These are phyloP conservation scores for Lasioglossum zephyrum DNA, from an alignment of 2,888 invertebrate genomes.

Conservation along the genomic window DNA sequence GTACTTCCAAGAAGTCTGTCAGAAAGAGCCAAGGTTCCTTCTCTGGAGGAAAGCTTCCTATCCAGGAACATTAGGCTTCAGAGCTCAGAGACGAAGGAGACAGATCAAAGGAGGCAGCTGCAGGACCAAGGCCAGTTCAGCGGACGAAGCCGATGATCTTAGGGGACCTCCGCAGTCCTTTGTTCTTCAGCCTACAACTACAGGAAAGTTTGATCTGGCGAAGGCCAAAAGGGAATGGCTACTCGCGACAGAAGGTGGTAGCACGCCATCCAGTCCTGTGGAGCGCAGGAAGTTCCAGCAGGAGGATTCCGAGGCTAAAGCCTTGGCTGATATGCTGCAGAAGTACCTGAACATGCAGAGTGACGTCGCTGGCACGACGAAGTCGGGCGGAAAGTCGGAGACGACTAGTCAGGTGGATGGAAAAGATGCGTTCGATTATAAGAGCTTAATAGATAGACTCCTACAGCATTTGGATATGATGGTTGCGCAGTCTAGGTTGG, in stretches of 20 bases:
- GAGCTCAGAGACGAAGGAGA: conserved; percentile 85
- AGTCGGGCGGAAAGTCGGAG: conserved; percentile 44
- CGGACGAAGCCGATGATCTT: conserved; percentile 87
- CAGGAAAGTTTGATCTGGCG: conserved; percentile 89
- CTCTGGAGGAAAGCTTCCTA: conserved; percentile 94
- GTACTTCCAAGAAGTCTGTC: conserved; percentile 93
- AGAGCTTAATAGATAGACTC: conserved; percentile 88
- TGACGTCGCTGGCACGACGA: conserved; percentile 80
- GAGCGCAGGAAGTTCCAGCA: conserved; percentile 68
- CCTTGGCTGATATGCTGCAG: conserved; percentile 88
- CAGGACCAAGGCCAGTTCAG: conserved; percentile 88
- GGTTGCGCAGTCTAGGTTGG: conserved; percentile 77
- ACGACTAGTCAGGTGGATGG: conserved; percentile 34
- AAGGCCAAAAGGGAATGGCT: conserved; percentile 89
- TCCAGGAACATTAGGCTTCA: conserved; percentile 87
- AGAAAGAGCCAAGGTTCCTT: conserved; percentile 91
- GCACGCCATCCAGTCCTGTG: conserved; percentile 81
- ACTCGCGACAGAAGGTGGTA: conserved; percentile 79
- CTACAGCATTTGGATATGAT: conserved; percentile 86
- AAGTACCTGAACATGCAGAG: conserved; percentile 88
- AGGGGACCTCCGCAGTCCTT: conserved; percentile 73
- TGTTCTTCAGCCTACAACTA: conserved; percentile 85
- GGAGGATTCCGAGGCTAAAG: conserved; percentile 86
- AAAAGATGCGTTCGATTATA: conserved; percentile 85
- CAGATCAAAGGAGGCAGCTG: conserved; percentile 89